Conservation (phyloP, 2,888 invertebrate genomes). For the Melanostoma scalare region DNA sequence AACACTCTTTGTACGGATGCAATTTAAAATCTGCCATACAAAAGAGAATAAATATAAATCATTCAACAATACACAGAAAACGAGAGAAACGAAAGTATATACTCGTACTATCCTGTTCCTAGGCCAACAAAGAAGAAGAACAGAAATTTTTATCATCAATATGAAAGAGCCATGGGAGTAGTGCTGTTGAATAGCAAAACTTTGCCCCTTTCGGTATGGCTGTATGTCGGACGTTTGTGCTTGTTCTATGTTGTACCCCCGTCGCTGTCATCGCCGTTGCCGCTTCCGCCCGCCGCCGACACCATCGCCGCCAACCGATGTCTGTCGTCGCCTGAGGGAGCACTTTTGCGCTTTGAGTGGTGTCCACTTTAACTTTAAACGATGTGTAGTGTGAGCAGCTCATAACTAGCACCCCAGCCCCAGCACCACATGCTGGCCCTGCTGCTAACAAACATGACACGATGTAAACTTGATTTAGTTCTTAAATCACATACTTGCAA, state of each 20-base stretch:
- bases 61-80: constrained; percentile 5
- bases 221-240: not conserved
- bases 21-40: not conserved
- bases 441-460: constrained; percentile 32
- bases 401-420: constrained; percentile 8
- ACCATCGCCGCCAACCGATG: not conserved
- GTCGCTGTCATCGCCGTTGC: not conserved
- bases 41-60: constrained; percentile 35
- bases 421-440: constrained; percentile 7
- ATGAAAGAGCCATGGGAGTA: not conserved
- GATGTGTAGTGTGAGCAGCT: constrained; percentile 34
- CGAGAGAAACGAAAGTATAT: not conserved
- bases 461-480: constrained; percentile 24
- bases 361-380: constrained; percentile 41
- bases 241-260: not conserved
- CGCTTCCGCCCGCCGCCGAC: not conserved
- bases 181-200: constrained; percentile 1
- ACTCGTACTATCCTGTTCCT: not conserved
- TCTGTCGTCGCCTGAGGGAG: not conserved
- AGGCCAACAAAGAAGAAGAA: not conserved
- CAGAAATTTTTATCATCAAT: constrained; percentile 20
- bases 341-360: constrained; percentile 31
- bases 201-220: not conserved
- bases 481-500: constrained; percentile 12
- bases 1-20: too few relatives aligned